These are phyloP conservation scores for Pollenia amentaria DNA, from an alignment of 2,888 invertebrate genomes.

Conservation along the genomic window DNA sequence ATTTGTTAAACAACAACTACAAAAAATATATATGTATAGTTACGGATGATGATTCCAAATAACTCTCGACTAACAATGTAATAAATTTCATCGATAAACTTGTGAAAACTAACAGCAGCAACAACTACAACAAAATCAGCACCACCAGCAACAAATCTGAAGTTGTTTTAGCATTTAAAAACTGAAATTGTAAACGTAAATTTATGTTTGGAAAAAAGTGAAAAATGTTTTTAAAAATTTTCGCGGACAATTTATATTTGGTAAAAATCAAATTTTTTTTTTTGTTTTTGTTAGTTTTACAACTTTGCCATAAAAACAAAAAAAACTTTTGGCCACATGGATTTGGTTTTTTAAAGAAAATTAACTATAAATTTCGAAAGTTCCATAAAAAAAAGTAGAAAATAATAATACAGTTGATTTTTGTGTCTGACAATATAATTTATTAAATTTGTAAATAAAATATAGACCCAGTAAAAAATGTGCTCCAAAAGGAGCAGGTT, in stretches of 20 bases:
- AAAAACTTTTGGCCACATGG: conserved; percentile 72
- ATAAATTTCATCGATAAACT: conserved; percentile 78
- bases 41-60: conserved; percentile 53
- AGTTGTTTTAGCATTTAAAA: conserved; percentile 38
- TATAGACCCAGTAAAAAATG: too few species aligned
- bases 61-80: conserved; percentile 71
- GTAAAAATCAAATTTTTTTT: conserved; percentile 6
- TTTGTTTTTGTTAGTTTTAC: neutral
- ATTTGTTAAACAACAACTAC: conserved; percentile 23
- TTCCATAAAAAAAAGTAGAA: neutral
- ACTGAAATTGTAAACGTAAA: conserved; percentile 67
- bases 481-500: too few species aligned
- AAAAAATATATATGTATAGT: conserved; percentile 3
- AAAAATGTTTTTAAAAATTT: conserved; percentile 62
- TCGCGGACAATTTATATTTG: conserved; percentile 66
- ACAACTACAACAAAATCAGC: neutral
- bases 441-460: too few species aligned
- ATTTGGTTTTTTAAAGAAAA: conserved; percentile 72
- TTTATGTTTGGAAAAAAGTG: conserved; percentile 56
- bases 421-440: too few species aligned
- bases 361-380: conserved; percentile 62
- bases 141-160: conserved; percentile 4
- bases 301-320: conserved; percentile 10
- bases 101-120: conserved; percentile 68
- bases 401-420: neutral